Conservation (phyloP, 2,888 invertebrate species). For the Helleia helle region DNA sequence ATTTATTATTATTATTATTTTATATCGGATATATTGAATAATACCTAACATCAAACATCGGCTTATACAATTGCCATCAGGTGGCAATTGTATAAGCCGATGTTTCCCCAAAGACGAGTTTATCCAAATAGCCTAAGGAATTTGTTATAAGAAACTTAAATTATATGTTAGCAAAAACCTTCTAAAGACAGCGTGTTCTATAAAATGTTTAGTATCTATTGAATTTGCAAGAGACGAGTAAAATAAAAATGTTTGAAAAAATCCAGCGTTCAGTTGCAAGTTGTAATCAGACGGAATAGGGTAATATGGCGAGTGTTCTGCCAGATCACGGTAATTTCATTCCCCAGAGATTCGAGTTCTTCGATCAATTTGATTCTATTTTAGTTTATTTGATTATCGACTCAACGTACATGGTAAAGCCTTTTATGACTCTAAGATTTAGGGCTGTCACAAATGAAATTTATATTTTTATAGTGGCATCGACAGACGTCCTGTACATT, state of each 20-base stretch:
- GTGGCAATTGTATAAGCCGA: too few relatives aligned
- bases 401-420: not conserved
- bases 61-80: too few relatives aligned
- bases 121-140: too few relatives aligned
- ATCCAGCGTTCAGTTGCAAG: conserved; percentile 14
- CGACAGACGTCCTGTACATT: too few relatives aligned
- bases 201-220: conserved; percentile 7
- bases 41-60: too few relatives aligned
- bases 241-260: conserved; percentile 6
- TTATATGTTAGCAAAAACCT: too few relatives aligned
- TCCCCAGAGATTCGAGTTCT: conserved; percentile 26
- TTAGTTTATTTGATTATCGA: conserved; percentile 14
- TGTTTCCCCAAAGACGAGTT: too few relatives aligned
- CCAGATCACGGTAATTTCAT: conserved; percentile 30
- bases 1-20: too few relatives aligned
- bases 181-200: too few relatives aligned
- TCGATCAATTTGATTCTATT: conserved; percentile 28
- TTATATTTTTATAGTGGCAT: too few relatives aligned
- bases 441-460: not conserved
- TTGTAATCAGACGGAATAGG: conserved; percentile 27
- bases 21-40: too few relatives aligned
- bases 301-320: conserved; percentile 35
- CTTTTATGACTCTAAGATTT: not conserved
- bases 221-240: conserved; percentile 1
- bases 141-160: too few relatives aligned